A percentile compares a stretch with the other conserved stretches of the same genome.
Evolutionary conservation across 2,888 invertebrate species (phyloP).

Genomic region (Tryphoninae sp.): DNA sequence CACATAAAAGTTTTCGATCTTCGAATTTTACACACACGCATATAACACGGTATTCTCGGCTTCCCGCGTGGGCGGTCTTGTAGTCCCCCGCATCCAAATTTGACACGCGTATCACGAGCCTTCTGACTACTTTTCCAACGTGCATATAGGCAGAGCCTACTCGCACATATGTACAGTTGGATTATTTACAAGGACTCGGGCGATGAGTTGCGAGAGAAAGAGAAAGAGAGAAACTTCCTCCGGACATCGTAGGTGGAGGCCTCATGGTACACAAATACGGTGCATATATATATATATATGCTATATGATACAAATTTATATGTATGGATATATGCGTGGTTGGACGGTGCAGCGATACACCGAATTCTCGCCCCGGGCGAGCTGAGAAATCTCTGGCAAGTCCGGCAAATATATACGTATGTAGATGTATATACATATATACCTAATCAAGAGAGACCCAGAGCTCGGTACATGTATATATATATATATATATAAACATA

Average conservation of each 20-base stretch:
- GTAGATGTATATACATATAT: not conserved
- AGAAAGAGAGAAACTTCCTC: not conserved
- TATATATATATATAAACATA: not conserved
- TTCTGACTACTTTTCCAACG: conserved; percentile 66
- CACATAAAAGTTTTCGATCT: conserved; percentile 21
- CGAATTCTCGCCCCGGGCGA: not conserved
- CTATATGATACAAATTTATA: not conserved
- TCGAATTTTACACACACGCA: conserved; percentile 6
- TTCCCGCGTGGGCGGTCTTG: conserved; percentile 76
- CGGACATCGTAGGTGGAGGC: not conserved
- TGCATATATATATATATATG: not conserved
- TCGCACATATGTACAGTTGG: not conserved
- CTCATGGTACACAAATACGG: not conserved
- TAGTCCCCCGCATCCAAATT: conserved; percentile 67
- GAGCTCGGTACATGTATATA: not conserved
- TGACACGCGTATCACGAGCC: conserved; percentile 79
- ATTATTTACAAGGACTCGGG: conserved; percentile 4
- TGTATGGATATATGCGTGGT: not conserved
- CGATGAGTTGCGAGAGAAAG: conserved; percentile 2
- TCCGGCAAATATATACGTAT: not conserved
- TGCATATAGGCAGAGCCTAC: not conserved
- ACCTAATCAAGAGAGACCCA: not conserved
- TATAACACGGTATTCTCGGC: conserved; percentile 2
- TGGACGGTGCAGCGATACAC: not conserved
- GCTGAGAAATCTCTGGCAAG: not conserved